These are phyloP conservation scores for Ophion costatus DNA, from an alignment of 2,888 invertebrate genomes.

Conservation along the genomic window DNA sequence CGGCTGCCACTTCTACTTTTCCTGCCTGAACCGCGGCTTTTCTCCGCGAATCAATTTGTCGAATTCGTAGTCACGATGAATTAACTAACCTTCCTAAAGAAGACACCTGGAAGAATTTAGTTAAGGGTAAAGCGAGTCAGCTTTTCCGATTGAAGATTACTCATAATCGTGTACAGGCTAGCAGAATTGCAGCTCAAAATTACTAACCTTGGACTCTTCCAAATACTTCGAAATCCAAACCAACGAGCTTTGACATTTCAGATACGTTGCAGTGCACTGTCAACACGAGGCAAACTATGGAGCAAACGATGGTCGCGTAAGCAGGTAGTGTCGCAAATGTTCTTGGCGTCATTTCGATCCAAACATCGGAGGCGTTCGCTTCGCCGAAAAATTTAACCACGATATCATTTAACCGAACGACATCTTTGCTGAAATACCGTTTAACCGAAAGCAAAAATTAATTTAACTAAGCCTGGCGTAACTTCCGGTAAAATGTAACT, in stretches of 20 bases:
- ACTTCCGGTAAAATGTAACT: too few relatives aligned
- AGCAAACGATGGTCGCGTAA: constrained; percentile 22
- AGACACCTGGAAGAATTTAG: constrained; percentile 79
- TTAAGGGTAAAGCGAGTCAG: background rate
- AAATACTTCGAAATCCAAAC: constrained; percentile 82
- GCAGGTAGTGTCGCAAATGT: constrained; percentile 17
- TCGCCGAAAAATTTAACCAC: background rate
- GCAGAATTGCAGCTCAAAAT: background rate
- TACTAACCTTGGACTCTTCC: constrained; percentile 81
- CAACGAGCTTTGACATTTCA: constrained; percentile 74
- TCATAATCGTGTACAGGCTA: background rate
- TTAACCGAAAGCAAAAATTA: too few relatives aligned
- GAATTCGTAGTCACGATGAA: background rate
- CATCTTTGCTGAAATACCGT: too few relatives aligned
- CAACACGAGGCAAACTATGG: constrained; percentile 44
- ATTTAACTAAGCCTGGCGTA: too few relatives aligned
- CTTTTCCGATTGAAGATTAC: background rate
- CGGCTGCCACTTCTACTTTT: background rate
- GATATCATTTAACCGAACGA: background rate
- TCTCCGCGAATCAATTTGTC: background rate
- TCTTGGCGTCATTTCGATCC: constrained; percentile 23
- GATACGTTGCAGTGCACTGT: constrained; percentile 12
- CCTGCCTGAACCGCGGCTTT: background rate
- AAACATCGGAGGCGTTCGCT: background rate
- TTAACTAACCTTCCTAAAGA: constrained; percentile 82